A percentile compares a stretch with the other conserved stretches of the same genome.
Evolutionary conservation across 2,113 vertebrate genomes (phyloP).

Genomic region (Zosterops borbonicus): DNA sequence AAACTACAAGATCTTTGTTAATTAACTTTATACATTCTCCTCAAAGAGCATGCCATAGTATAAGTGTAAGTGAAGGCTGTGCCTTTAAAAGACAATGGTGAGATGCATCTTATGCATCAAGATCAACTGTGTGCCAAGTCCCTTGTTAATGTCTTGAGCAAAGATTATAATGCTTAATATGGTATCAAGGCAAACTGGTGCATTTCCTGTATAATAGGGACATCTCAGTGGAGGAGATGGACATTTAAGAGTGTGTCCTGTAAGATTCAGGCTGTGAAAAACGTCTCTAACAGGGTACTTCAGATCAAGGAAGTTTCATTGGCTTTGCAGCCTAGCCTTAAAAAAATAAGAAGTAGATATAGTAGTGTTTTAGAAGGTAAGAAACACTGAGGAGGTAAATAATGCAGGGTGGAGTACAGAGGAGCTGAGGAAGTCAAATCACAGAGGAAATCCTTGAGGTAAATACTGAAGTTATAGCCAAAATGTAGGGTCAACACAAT

Average conservation of each 20-base stretch:
- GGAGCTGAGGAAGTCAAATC: neutral
- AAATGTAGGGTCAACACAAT: neutral
- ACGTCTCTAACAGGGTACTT: neutral
- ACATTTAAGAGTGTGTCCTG: neutral
- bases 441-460: neutral
- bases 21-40: neutral
- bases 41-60: neutral
- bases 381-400: neutral
- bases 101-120: neutral
- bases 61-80: neutral
- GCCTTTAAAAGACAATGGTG: neutral
- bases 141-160: neutral
- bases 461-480: neutral
- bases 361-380: neutral
- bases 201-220: neutral
- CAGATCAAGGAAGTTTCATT: neutral
- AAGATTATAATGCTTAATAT: neutral
- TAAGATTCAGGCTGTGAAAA: neutral
- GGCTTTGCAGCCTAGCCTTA: neutral
- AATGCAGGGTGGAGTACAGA: neutral
- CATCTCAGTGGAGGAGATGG: neutral
- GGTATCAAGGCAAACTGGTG: neutral
- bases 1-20: neutral
- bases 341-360: neutral
- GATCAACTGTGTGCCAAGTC: neutral